Conservation (phyloP, 2,888 invertebrate species). For the Drosophila maculinotata region DNA sequence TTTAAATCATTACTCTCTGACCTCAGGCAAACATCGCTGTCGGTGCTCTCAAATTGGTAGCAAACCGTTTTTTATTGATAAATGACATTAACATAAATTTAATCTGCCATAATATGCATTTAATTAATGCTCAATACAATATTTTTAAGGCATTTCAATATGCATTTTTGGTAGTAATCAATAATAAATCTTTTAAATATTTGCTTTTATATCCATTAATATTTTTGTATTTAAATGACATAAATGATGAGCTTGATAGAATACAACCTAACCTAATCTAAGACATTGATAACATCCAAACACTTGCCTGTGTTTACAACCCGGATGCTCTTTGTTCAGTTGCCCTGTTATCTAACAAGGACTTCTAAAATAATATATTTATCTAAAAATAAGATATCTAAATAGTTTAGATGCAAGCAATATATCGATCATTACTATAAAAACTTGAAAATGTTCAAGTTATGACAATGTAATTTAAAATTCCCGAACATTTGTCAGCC, state of each 20-base stretch:
- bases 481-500: background rate
- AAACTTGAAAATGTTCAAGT: background rate
- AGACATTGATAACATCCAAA: no score
- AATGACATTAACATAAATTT: conserved; percentile 61
- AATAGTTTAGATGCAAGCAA: no score
- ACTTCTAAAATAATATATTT: no score
- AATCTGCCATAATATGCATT: conserved; percentile 56
- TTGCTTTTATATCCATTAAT: background rate
- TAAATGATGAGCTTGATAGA: background rate
- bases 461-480: conserved; percentile 13
- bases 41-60: conserved; percentile 20
- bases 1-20: conserved; percentile 36
- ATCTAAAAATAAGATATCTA: no score
- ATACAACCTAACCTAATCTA: no score
- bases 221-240: background rate
- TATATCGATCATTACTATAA: background rate
- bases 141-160: conserved; percentile 9
- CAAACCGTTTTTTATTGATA: conserved; percentile 54
- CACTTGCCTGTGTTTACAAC: no score
- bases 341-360: no score
- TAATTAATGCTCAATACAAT: conserved; percentile 36
- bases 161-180: background rate
- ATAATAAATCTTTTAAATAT: background rate
- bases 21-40: conserved; percentile 30
- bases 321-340: no score